Base-by-base conservation (phyloP, 1,140 invertebrate genomes). In the Drosophila tristis region DNA sequence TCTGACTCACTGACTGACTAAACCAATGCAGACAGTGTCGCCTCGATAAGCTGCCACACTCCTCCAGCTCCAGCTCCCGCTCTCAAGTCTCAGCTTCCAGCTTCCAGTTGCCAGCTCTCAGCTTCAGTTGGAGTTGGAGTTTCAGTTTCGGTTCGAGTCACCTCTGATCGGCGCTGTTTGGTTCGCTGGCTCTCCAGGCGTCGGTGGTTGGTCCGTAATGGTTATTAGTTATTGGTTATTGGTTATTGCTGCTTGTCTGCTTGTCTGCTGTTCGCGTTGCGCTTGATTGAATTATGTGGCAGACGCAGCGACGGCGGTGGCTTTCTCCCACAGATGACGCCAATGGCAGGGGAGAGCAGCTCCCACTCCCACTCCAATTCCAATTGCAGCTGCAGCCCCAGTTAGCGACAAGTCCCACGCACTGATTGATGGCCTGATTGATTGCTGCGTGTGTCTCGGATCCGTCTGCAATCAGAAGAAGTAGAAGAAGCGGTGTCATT, bases 1-100 rank as follows among this genome's bases (percentile, higher is more conserved):
- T 75, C 82, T 86, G 78, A 86, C 81, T 87, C 70, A 86, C 81
- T 85, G 80, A 85, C 74, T 74, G 31, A 70, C 70, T 54, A 39
- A 68, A 71, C 74, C 64, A 58, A 59, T 49, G 42, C 60, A 54
- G 49, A 48, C 59, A 47, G 26, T 45, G 61, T 26, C 64, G 61
- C 39, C 72, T 64, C 31, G 20, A 20, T 20, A 20, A 20, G 43
- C 68, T 72, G 55, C 61, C 58, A 20, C 58, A 20, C 47, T 54
- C 42, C 72, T 58, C 31, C 44, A 50, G 16, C 76, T 78, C 29
- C 39, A 58, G 39, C 74, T 73, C 61, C 62, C 51, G 16, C 42
- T 55, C 2, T 3, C 16, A 16, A 16, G 16, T 16, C 16, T 0
- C 25, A 43, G 35, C 31, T 7, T 9, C 0, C 26, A 13, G 6